A percentile compares a stretch with the other conserved stretches of the same genome.
phyloP scores from a whole-genome alignment of 1,140 invertebrate species.

The Coelopa frigida region DNA sequence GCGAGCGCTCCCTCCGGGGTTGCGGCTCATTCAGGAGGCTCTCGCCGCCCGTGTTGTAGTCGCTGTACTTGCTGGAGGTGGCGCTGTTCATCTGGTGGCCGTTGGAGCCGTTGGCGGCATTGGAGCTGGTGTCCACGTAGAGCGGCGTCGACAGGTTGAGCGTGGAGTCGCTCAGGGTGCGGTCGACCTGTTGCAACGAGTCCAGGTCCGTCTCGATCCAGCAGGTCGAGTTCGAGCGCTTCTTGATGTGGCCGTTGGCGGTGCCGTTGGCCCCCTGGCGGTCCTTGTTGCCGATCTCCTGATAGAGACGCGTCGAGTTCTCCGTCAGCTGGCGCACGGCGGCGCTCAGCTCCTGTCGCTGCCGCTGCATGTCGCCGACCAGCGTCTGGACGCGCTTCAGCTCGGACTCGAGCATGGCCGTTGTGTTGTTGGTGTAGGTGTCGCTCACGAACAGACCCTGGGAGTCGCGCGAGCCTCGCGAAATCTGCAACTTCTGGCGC shows the following conservation, averaged over 20 bases:
- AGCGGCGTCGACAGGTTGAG: slow-evolving; percentile 45
- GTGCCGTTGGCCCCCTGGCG: slow-evolving; percentile 25
- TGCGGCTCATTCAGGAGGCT: slow-evolving; percentile 8
- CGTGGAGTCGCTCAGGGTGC: slow-evolving; percentile 28
- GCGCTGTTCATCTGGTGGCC: slow-evolving; percentile 9
- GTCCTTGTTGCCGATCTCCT: slow-evolving; percentile 42
- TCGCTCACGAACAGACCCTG: slow-evolving; percentile 15
- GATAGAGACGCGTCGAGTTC: slow-evolving; percentile 51
- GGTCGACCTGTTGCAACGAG: slow-evolving; percentile 49
- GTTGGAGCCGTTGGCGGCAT: slow-evolving; percentile 9
- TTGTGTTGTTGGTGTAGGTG: slow-evolving; percentile 48
- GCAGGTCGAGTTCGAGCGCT: slow-evolving; percentile 47
- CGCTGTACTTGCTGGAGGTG: slow-evolving; percentile 24
- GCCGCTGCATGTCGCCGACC: slow-evolving; percentile 73
- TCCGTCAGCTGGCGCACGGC: slow-evolving; percentile 75
- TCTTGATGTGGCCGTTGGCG: slow-evolving; percentile 42
- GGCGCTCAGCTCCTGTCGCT: slow-evolving; percentile 72
- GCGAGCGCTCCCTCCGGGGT: slow-evolving; percentile 3
- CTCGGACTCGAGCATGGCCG: slow-evolving; percentile 68
- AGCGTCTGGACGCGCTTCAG: slow-evolving; percentile 73
- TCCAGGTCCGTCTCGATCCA: slow-evolving; percentile 91
- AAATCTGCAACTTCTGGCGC: slow-evolving; percentile 73
- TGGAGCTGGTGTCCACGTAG: slow-evolving; percentile 49
- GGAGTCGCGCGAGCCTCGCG: slow-evolving; percentile 43
- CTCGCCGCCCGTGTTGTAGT: slow-evolving; percentile 24